Conservation (phyloP, 2,797 vertebrate species). For the Eutrigla gurnardus region DNA sequence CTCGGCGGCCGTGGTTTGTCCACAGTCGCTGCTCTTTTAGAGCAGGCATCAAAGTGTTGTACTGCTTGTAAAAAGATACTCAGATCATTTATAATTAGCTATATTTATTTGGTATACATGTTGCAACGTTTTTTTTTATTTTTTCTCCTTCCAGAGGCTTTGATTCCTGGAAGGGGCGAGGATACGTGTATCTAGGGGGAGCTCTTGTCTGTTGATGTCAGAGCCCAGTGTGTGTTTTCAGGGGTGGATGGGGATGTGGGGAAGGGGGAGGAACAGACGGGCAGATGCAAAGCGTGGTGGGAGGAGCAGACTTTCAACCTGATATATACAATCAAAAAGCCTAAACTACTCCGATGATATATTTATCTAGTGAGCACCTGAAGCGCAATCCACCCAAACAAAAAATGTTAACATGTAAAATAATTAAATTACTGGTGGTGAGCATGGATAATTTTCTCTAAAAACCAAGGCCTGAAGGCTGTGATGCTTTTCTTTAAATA, state of each 20-base stretch:
- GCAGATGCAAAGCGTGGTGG: slow-evolving; percentile 39
- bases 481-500: not conserved
- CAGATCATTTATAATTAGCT: not conserved
- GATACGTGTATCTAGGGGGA: slow-evolving; percentile 71
- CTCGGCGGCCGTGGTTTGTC: not conserved
- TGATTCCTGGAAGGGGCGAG: slow-evolving; percentile 28
- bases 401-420: not conserved
- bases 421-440: not conserved
- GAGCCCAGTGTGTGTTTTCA: slow-evolving; percentile 40
- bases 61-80: not conserved
- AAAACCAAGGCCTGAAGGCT: not conserved
- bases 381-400: not conserved
- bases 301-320: slow-evolving; percentile 29
- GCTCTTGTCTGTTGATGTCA: slow-evolving; percentile 75
- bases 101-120: not conserved
- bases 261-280: slow-evolving; percentile 5
- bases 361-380: not conserved
- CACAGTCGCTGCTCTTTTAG: not conserved
- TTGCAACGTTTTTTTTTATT: slow-evolving; percentile 1
- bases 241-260: slow-evolving; percentile 9
- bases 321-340: slow-evolving; percentile 43
- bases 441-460: not conserved
- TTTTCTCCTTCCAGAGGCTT: slow-evolving; percentile 1
- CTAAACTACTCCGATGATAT: not conserved
- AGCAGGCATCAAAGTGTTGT: not conserved